Conservation (phyloP, 35 echinoderm and acorn worm genomes). For the Diadema setosum region DNA sequence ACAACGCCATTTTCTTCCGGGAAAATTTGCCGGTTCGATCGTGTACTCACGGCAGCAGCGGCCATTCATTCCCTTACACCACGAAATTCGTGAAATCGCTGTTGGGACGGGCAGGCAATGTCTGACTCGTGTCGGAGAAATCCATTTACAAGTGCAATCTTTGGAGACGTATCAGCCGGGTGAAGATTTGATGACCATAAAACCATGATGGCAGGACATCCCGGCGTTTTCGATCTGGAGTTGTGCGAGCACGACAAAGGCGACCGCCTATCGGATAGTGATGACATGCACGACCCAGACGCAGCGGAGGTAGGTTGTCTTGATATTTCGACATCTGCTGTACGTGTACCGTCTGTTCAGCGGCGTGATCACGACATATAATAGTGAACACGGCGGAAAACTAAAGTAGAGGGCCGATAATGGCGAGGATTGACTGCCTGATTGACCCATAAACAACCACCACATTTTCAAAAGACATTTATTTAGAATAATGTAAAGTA, state of each 20-base stretch:
- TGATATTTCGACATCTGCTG: no score
- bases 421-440: no score
- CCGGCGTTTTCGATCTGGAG: neutral
- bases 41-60: neutral
- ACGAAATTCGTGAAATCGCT: neutral
- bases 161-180: neutral
- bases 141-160: neutral
- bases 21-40: no score
- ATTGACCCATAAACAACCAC: no score
- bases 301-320: neutral
- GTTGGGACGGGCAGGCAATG: neutral
- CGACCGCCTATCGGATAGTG: neutral
- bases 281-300: neutral
- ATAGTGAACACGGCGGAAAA: no score
- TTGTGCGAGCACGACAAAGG: neutral
- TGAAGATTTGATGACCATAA: neutral
- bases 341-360: no score
- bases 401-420: no score
- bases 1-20: conserved; percentile 12
- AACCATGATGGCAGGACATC: neutral
- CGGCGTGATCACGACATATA: no score
- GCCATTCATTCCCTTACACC: neutral
- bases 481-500: no score
- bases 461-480: no score
- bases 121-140: neutral